phyloP scores from a whole-genome alignment of 2,888 invertebrate species.

The Drepana falcataria region DNA sequence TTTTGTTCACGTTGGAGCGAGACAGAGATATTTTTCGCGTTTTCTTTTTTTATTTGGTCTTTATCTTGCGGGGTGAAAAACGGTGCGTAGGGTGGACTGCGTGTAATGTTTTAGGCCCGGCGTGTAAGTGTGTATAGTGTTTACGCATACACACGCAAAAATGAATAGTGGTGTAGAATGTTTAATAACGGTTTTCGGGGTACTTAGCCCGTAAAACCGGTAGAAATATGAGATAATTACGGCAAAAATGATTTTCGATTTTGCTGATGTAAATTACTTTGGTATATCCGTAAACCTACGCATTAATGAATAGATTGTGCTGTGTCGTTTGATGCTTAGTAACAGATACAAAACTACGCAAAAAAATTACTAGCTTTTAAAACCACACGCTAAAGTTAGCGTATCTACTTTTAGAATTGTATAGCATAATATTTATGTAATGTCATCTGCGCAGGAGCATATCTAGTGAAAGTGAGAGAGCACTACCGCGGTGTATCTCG shows the following conservation, averaged over 20 bases:
- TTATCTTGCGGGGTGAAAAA: slow-evolving; percentile 75
- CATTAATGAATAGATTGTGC: slow-evolving; percentile 24
- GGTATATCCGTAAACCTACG: no score
- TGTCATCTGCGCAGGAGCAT: no score
- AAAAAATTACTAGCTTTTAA: no score
- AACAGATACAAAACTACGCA: no score
- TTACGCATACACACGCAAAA: slow-evolving; percentile 42
- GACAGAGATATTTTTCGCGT: slow-evolving; percentile 72
- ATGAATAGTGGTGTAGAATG: slow-evolving; percentile 74
- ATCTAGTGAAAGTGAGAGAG: no score
- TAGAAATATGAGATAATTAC: slow-evolving; percentile 69
- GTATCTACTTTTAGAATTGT: no score
- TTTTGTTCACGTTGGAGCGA: slow-evolving; percentile 38
- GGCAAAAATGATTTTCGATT: slow-evolving; percentile 64
- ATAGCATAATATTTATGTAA: no score
- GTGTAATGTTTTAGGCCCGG: slow-evolving; percentile 72
- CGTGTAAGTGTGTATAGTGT: slow-evolving; percentile 2
- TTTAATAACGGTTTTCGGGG: slow-evolving; percentile 72
- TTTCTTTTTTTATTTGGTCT: slow-evolving; percentile 78
- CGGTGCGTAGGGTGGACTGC: slow-evolving; percentile 56
- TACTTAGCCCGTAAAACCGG: slow-evolving; percentile 52
- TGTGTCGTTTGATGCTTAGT: slow-evolving; percentile 9
- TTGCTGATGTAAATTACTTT: slow-evolving; percentile 40
- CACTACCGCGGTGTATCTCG: no score
- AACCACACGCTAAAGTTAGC: no score